A percentile compares a stretch with the other conserved stretches of the same genome.
phyloP scores from a whole-genome alignment of 1,140 invertebrate genomes.

The Harpegnathos saltator region DNA sequence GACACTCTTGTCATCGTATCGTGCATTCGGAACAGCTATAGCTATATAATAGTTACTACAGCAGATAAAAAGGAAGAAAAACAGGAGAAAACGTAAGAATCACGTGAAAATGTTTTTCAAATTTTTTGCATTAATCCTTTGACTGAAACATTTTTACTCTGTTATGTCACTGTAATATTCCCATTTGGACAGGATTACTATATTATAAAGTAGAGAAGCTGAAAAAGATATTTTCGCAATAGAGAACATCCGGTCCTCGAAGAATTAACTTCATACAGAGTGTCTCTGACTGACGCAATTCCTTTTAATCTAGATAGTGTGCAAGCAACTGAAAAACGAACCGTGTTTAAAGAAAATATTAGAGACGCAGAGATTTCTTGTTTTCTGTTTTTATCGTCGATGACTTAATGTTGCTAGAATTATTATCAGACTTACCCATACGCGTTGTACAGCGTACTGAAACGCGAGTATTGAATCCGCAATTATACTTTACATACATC shows the following conservation, averaged over 20 bases:
- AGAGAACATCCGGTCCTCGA: neutral
- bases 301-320: neutral
- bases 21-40: conserved; percentile 29
- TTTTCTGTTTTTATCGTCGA: no score
- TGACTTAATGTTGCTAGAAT: no score
- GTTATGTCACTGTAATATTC: neutral
- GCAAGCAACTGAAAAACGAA: neutral
- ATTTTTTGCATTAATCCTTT: neutral
- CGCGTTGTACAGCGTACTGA: neutral
- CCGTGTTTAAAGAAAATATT: neutral
- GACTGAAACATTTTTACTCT: conserved; percentile 10
- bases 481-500: neutral
- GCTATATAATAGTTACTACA: neutral
- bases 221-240: neutral
- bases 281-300: conserved; percentile 10
- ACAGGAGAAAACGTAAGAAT: neutral
- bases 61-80: conserved; percentile 5
- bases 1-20: neutral
- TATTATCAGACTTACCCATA: neutral
- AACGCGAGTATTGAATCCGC: neutral
- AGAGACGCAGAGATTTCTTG: neutral
- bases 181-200: neutral
- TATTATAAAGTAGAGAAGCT: neutral
- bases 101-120: neutral
- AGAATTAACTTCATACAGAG: conserved; percentile 29